Base-by-base conservation (phyloP, 2,888 invertebrate species). In the Phasia obesa region DNA sequence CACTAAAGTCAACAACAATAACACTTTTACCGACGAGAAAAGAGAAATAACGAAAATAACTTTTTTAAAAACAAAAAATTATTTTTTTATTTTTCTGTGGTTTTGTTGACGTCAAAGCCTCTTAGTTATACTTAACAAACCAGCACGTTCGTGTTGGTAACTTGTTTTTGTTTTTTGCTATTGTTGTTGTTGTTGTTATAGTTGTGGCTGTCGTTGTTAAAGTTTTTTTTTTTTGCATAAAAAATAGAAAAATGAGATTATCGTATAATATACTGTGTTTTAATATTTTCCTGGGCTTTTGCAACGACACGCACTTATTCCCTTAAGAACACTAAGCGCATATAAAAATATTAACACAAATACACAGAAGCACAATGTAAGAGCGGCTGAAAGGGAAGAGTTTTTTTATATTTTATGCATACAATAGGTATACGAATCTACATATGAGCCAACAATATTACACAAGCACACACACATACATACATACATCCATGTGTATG, bases 101-200 rank as follows among this genome's bases (percentile, higher is more conserved):
- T 77, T 71, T 73, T 53, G 84, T 69, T 84, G 84, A 83, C 83
- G 83, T 83, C 83, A 83, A 79, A 79, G 79, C 70, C 79, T 83
- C 79, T 75, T 79, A 71, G 44, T 71, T 75, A 60, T 60, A 75
- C 21, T 79, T 71, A 75, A 59, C 65, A 44, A 79, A 53, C 65
- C 60, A 49, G 79, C 79, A 71, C 83, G 75, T 79, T 71, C 83
- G 71, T 69, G 62, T 59, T 83, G 17, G 64, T 31, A 55, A 47
- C 47, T 64, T 64, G 19, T 51, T 55, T 60, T 27, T 47, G 2
- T 57, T 23, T 13, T n/a, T 25, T 38, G n/a, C 44, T 59, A 19
- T 70, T 69, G 19, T 38, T 51, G 31, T 76, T 57, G 42, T 51
- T 27, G 67, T 62, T 1, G 3, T 44, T 60, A 7, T 42, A 42